Evolutionary conservation across 2,888 invertebrate genomes (phyloP), one percentile per base, ranked within the genome.

Genomic region (Arctia plantaginis): DNA sequence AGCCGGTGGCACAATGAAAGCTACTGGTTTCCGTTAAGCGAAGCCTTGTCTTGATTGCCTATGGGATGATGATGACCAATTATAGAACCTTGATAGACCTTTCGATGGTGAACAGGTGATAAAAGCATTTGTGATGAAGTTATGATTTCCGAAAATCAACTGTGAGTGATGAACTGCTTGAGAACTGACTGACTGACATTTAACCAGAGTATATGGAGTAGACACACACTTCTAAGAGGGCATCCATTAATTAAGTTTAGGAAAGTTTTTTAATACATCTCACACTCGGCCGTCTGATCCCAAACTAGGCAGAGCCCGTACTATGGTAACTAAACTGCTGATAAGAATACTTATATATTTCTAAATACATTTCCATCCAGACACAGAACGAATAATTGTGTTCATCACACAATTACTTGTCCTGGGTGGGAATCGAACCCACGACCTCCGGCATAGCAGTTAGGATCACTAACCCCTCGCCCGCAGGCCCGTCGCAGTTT

Each of bases 1-100:
- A 86, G 88, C 86, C 84, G 90, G 92, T 59, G 89, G 27, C 27
- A 66, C 82, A 85, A 92, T 93, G 93, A 94, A 94, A 94, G 95
- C 95, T 94, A 94, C 89, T 94, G 94, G 93, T 90, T 91, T 91
- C 89, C 8, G 74, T 82, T 69, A 83, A 83, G 82, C 83, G 69
- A 66, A 79, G 82, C 82, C 64, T 78, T 78, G 69, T 81, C 82
- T 77, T 72, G 68, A 72, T 76, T 79, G 82, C 82, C 81, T 77
- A 47, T 70, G 72, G 67, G 12, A 72, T 75, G 72, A 72, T 72
- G 67, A 64, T 76, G 70, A 75, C 12, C 20, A 55, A 27, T 66
- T 55, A 13, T 55, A 69, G 51, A 33, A 30, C 35, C 69, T 69
- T 69, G 69, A 69, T 10, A 55, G 27, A 27, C 23, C 13, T 12